phyloP scores from a whole-genome alignment of 2,797 vertebrate species.

The Phrynocephalus forsythii region DNA sequence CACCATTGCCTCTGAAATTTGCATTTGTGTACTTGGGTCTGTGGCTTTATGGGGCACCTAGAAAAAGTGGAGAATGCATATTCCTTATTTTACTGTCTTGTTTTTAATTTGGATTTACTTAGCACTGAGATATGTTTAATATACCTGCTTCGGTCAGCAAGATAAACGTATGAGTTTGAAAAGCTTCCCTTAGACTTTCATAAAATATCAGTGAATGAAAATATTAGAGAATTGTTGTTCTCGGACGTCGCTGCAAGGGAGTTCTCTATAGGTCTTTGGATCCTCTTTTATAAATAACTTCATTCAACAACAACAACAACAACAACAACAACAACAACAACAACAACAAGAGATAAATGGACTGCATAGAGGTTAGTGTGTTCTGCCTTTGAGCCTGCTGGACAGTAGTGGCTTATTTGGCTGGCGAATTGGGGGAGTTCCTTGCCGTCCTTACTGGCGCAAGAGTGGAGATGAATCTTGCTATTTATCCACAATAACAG shows the following conservation, averaged over 20 bases:
- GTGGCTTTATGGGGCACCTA: not conserved
- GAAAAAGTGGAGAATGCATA: no score
- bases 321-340: no score
- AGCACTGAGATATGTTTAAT: not conserved
- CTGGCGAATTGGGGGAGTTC: not conserved
- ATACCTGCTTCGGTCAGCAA: constrained; percentile 8
- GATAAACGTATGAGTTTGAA: accelerated
- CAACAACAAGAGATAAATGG: no score
- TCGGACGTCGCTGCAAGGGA: not conserved
- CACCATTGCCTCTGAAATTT: not conserved
- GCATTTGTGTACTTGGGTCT: not conserved
- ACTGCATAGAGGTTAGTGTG: not conserved
- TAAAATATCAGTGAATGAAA: constrained; percentile 46
- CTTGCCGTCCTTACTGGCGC: accelerated
- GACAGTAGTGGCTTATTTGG: not conserved
- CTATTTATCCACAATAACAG: not conserved
- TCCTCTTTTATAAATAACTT: not conserved
- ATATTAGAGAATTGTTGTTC: constrained; percentile 26
- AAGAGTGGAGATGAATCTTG: accelerated
- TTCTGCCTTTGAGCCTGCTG: constrained; percentile 3
- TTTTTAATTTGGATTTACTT: constrained; percentile 7
- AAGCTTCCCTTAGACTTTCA: constrained; percentile 19
- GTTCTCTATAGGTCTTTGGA: not conserved
- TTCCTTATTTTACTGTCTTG: not conserved
- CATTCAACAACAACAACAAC: no score